phyloP scores from a whole-genome alignment of 2,888 invertebrate species.

The Electrophaes corylata region DNA sequence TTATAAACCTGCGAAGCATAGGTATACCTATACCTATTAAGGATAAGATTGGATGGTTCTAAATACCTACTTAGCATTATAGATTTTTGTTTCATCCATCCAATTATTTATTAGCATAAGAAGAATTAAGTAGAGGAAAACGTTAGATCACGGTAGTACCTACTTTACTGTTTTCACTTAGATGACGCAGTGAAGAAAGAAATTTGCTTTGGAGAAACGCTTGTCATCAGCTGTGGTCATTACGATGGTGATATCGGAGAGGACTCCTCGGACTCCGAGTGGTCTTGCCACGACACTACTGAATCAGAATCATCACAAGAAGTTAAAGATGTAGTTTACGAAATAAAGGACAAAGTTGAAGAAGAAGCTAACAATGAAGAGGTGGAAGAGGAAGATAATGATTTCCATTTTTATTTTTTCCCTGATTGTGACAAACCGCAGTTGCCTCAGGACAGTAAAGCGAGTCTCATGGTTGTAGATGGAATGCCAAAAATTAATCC shows the following conservation, averaged over 20 bases:
- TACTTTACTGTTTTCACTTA: conserved; percentile 39
- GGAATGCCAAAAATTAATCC: conserved; percentile 70
- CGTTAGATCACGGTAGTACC: not conserved
- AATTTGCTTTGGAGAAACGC: conserved; percentile 81
- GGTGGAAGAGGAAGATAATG: conserved; percentile 56
- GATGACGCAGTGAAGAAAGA: conserved; percentile 76
- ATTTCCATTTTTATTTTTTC: conserved; percentile 76
- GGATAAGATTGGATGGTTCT: too few species aligned
- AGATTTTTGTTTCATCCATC: too few species aligned
- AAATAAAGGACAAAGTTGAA: conserved; percentile 51
- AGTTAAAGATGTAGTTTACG: conserved; percentile 46
- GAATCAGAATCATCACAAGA: conserved; percentile 50
- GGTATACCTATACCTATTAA: too few species aligned
- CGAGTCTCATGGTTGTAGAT: conserved; percentile 63
- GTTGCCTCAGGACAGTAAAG: conserved; percentile 54
- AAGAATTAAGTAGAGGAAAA: too few species aligned
- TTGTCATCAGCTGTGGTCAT: conserved; percentile 81
- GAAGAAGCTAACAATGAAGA: conserved; percentile 44
- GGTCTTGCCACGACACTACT: conserved; percentile 62
- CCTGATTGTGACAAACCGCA: conserved; percentile 67
- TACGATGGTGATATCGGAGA: conserved; percentile 57
- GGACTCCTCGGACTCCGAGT: conserved; percentile 72
- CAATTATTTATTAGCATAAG: too few species aligned
- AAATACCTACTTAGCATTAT: too few species aligned
- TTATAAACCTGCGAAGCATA: too few species aligned